Percentiles rank a stretch among this genome's conserved stretches.
These are phyloP conservation scores for Dorcus parallelipipedus DNA, from an alignment of 2,888 invertebrate species.

Conservation along the genomic window DNA sequence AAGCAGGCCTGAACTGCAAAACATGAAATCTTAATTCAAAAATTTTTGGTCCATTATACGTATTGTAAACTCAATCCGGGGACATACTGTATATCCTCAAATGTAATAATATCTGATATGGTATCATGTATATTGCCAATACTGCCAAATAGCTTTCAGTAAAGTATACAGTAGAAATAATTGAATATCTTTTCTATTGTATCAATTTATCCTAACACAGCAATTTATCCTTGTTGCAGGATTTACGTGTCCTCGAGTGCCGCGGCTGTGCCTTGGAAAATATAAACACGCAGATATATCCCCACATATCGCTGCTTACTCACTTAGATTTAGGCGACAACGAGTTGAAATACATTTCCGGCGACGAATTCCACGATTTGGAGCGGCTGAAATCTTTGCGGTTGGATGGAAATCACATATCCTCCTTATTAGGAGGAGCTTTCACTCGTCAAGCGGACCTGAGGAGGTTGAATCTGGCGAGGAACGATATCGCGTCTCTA, in stretches of 20 bases:
- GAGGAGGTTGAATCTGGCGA: constrained; percentile 58
- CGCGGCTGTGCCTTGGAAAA: constrained; percentile 67
- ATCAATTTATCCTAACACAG: not conserved
- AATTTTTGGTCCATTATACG: no score
- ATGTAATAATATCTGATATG: no score
- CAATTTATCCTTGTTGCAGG: constrained; percentile 52
- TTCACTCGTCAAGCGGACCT: constrained; percentile 58
- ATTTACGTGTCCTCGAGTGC: constrained; percentile 67
- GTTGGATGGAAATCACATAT: constrained; percentile 73
- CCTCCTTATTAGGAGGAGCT: constrained; percentile 64
- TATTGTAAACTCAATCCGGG: no score
- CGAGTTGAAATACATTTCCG: constrained; percentile 64
- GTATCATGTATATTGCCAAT: no score
- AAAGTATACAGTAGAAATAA: no score
- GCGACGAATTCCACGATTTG: constrained; percentile 66
- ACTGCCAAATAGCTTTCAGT: no score
- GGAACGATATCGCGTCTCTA: constrained; percentile 68
- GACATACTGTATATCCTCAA: no score
- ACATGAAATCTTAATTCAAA: no score
- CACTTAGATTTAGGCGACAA: constrained; percentile 76
- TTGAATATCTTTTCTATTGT: no score
- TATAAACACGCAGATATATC: constrained; percentile 74
- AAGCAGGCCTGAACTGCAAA: no score
- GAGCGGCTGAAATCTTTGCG: constrained; percentile 60
- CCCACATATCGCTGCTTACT: constrained; percentile 64